Evolutionary conservation across 2,888 invertebrate species (phyloP), one percentile per base, ranked within the genome.

Genomic region (Anoplius nigerrimus): DNA sequence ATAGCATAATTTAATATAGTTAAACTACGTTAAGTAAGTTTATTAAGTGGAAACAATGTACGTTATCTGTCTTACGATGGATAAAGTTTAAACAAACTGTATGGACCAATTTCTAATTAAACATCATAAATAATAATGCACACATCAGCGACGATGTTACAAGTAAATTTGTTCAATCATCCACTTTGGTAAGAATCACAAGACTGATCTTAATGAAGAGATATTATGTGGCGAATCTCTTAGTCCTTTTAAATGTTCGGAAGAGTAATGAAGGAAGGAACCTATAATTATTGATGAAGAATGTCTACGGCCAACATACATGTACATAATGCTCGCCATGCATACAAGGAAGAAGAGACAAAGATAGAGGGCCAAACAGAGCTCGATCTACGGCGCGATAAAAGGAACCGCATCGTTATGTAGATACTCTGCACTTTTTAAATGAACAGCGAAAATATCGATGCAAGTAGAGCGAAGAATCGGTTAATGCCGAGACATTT

Each of bases 201-300:
- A 58, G 72, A 54, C 58, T 51, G 58, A 69, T 70, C 42, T 46
- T 42, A 46, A 51, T 46, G 48, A 62, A 61, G 43, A 65, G 64
- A 69, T 74, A 74, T 78, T 74, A 65, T 20, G 63, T 51, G 61
- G 27, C 53, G n/a, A n/a, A n/a, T n/a, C n/a, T n/a, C n/a, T 3
- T 13, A 6, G 11, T 63, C 51, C 55, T 71, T 34, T 42, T 52
- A 20, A 48, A 48, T 2, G 48, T 21, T 15, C 21, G 0, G 64
- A 68, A 67, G 63, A 62, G 62, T n/a, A n/a, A n/a, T 65, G 46
- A 45, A 64, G 53, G 71, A 75, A 80, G 80, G 78, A 66, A 69
- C 75, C 79, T 80, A 80, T 80, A 79, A 79, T 79, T 79, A 79
- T 80, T 69, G 21, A 18, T 42, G 64, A 48, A 59, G n/a, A 54